phyloP scores from a whole-genome alignment of 2,113 vertebrate genomes.

The Xyliphius kryptos region DNA sequence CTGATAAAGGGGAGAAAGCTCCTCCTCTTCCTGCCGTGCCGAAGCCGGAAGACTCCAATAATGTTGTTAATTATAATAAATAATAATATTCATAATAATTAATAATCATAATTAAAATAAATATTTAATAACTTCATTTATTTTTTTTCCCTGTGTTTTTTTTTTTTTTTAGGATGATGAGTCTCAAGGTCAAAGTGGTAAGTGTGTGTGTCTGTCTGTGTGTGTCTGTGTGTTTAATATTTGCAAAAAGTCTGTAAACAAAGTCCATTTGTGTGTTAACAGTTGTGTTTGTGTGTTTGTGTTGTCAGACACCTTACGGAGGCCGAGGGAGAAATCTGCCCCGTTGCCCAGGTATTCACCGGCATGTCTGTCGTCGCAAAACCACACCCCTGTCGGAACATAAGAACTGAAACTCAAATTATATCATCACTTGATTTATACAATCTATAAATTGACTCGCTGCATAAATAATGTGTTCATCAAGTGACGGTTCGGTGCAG shows the following conservation, averaged over 20 bases:
- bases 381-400: too few species aligned
- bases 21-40: constrained; percentile 35
- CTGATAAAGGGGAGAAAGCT: constrained; percentile 71
- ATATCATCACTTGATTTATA: too few species aligned
- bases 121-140: neutral
- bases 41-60: constrained; percentile 64
- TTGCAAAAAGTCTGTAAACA: too few species aligned
- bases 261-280: too few species aligned
- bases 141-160: neutral
- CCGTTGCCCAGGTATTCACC: constrained; percentile 61
- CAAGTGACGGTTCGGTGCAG: too few species aligned
- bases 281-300: constrained; percentile 10
- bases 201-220: constrained; percentile 30
- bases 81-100: too few species aligned
- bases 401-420: too few species aligned
- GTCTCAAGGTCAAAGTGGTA: constrained; percentile 59
- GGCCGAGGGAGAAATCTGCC: constrained; percentile 80
- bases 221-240: neutral
- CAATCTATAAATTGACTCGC: too few species aligned
- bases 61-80: constrained; percentile 45
- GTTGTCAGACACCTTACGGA: constrained; percentile 67
- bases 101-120: neutral
- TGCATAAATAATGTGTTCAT: too few species aligned
- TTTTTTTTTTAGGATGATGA: constrained; percentile 70
- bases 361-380: neutral